Evolutionary conservation across 2,113 vertebrate species (phyloP).

Genomic region (Perca schrenkii): DNA sequence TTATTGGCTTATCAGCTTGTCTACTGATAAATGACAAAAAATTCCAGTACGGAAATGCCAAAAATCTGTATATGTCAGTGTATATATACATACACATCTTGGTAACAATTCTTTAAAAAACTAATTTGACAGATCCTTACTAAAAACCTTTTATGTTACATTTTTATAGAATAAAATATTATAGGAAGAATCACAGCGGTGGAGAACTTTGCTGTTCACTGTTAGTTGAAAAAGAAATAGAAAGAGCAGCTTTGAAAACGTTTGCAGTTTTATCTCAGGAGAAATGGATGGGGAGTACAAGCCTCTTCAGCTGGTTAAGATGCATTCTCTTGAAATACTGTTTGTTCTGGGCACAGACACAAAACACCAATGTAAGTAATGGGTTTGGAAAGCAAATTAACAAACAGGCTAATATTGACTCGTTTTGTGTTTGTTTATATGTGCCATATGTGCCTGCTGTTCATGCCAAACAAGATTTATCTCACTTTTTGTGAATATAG

Average conservation of each 20-base stretch:
- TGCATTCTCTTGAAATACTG: slow-evolving; percentile 77
- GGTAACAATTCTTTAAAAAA: not conserved
- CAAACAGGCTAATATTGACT: slow-evolving; percentile 86
- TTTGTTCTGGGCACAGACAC: slow-evolving; percentile 86
- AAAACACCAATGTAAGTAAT: slow-evolving; percentile 82
- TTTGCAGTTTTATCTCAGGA: slow-evolving; percentile 75
- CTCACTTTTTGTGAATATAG: not conserved
- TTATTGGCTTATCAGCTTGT: not conserved
- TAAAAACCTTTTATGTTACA: not conserved
- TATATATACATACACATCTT: not conserved
- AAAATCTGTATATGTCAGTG: not conserved
- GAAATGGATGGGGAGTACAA: slow-evolving; percentile 69
- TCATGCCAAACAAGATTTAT: slow-evolving; percentile 49
- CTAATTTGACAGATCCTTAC: not conserved
- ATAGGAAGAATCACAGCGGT: not conserved
- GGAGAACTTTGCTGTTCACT: slow-evolving; percentile 22
- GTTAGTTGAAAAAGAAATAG: slow-evolving; percentile 40
- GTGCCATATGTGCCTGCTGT: slow-evolving; percentile 70
- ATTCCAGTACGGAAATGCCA: not conserved
- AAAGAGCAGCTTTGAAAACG: slow-evolving; percentile 79
- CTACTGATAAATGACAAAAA: not conserved
- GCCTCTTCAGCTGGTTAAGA: slow-evolving; percentile 85
- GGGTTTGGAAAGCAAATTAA: slow-evolving; percentile 84
- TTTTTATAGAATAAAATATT: not conserved
- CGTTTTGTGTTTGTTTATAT: slow-evolving; percentile 75